Evolutionary conservation across 2,888 invertebrate genomes (phyloP).

Genomic region (Habroteleia sp.): DNA sequence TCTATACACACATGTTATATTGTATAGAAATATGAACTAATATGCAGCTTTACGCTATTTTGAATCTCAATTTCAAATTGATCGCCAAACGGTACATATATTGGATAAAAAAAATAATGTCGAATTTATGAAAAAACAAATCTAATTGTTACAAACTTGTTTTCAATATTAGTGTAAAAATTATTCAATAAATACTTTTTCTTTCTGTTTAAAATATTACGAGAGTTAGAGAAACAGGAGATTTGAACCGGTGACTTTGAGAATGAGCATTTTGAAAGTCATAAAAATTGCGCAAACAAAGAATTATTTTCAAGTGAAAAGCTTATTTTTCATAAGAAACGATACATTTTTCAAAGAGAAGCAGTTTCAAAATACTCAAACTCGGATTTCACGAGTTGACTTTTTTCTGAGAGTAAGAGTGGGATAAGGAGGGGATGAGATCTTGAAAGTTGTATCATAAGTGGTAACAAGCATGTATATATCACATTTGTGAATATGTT

Average conservation of each 20-base stretch:
- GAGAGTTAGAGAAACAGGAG: too few species aligned
- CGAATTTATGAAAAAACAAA: too few species aligned
- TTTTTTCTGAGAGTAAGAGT: too few species aligned
- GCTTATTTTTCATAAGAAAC: constrained; percentile 52
- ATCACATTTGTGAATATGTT: constrained; percentile 45
- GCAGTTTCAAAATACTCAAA: constrained; percentile 33
- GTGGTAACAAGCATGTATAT: constrained; percentile 23
- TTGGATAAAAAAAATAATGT: too few species aligned
- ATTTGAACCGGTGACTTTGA: constrained; percentile 9
- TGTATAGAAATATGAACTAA: too few species aligned
- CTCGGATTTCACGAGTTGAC: too few species aligned
- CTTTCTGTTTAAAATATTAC: too few species aligned
- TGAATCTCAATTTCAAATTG: too few species aligned
- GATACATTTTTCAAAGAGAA: too few species aligned
- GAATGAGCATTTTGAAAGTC: constrained; percentile 34
- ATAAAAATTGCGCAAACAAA: constrained; percentile 4
- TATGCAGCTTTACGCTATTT: too few species aligned
- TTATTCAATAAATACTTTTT: too few species aligned
- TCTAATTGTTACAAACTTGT: background rate
- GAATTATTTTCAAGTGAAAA: constrained; percentile 41
- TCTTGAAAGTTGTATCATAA: constrained; percentile 23
- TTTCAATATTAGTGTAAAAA: constrained; percentile 25
- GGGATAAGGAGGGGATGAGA: too few species aligned
- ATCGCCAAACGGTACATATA: constrained; percentile 7
- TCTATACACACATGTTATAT: constrained; percentile 29